These are phyloP conservation scores for Ptyas mucosa DNA, from an alignment of 2,113 vertebrate species.

Conservation along the genomic window DNA sequence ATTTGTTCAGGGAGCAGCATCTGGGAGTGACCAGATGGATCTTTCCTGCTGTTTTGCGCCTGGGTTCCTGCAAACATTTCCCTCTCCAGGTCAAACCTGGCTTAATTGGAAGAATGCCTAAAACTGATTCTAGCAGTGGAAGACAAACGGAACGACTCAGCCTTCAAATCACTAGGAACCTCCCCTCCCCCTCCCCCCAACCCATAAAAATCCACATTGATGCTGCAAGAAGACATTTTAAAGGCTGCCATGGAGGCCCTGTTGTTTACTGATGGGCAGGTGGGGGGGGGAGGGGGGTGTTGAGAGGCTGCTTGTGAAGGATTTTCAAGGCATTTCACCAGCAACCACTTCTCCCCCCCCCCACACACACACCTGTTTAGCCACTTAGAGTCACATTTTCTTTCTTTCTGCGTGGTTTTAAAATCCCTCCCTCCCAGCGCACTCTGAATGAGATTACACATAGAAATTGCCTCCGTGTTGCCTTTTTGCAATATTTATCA, in stretches of 20 bases:
- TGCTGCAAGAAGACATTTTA: background rate
- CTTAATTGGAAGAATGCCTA: background rate
- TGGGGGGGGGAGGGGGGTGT: rapidly evolving
- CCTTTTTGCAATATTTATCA: background rate
- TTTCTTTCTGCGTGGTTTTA: background rate
- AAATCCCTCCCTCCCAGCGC: background rate
- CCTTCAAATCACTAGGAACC: background rate
- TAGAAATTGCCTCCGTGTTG: background rate
- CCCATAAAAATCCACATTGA: background rate
- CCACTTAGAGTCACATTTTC: background rate
- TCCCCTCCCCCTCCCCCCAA: background rate
- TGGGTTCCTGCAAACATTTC: too few species aligned
- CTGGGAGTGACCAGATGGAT: background rate
- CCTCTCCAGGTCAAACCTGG: background rate
- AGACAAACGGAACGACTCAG: background rate
- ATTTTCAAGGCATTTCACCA: background rate
- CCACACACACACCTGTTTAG: background rate
- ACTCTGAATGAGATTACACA: background rate
- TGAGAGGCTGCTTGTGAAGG: background rate
- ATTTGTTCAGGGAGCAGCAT: background rate
- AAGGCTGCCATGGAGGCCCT: background rate
- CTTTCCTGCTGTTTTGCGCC: background rate
- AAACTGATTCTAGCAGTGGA: background rate
- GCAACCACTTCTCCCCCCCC: too few species aligned
- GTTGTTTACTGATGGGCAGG: background rate